Evolutionary conservation across 1,140 invertebrate species (phyloP).

Genomic region (Philotrypesis tridentata): DNA sequence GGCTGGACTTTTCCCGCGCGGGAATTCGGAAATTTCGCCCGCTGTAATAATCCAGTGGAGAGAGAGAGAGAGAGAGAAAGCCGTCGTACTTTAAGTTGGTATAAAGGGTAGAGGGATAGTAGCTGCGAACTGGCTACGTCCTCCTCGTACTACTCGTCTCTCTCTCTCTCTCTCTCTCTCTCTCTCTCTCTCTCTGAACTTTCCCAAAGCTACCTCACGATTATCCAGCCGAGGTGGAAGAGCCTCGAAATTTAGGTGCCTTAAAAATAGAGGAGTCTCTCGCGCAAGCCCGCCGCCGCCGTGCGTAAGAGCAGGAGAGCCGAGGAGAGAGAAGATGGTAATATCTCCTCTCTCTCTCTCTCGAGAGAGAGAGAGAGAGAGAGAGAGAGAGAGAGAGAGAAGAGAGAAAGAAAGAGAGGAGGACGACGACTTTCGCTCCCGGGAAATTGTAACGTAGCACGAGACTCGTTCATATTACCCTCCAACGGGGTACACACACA

Average conservation of each 20-base stretch:
- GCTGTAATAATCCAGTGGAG: slow-evolving; percentile 10
- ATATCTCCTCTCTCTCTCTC: slow-evolving; percentile 1
- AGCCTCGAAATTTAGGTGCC: slow-evolving; percentile 39
- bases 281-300: background rate
- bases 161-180: background rate
- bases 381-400: background rate
- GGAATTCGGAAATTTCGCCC: background rate
- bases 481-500: background rate
- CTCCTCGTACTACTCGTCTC: background rate
- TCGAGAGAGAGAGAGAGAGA: background rate
- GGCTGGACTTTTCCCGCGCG: no score
- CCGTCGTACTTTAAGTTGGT: background rate
- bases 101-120: background rate
- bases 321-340: background rate
- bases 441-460: slow-evolving; percentile 61
- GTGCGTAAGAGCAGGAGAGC: no score
- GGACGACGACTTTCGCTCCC: background rate
- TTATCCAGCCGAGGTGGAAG: slow-evolving; percentile 19
- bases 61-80: no score
- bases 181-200: background rate
- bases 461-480: slow-evolving; percentile 45
- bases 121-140: background rate
- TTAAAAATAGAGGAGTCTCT: slow-evolving; percentile 27
- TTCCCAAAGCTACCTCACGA: slow-evolving; percentile 20
- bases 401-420: no score